Evolutionary conservation across 2,888 invertebrate species (phyloP), one percentile per base, ranked within the genome.

Genomic region (Troides oblongomaculatus): DNA sequence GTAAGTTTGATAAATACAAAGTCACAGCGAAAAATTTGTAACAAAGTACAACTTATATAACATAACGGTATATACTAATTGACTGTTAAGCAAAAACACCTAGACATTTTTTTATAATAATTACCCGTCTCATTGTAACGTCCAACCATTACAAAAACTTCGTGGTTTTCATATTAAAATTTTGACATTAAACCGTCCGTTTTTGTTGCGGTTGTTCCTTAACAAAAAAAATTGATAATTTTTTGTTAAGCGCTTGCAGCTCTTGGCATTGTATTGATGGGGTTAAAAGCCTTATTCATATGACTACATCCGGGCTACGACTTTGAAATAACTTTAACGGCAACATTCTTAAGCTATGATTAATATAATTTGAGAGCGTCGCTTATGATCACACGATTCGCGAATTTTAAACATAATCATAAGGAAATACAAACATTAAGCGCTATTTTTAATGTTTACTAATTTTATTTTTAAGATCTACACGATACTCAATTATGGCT

Each of bases 281-380:
- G 83, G 81, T 86, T 82, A 87, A 86, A 78, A 81, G 83, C 83
- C 86, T 82, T 78, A 82, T 83, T 83, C 77, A 78, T 79, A 80
- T 77, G 79, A 78, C 76, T 7, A 23, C 79, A 79, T 80, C 83
- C 80, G 80, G 78, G 79, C 79, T 83, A 83, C 83, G 84, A 85
- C 84, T 80, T 76, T 78, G 77, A 75, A 77, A 74, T 75, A 73
- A 70, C 71, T 72, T 76, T 71, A 78, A 79, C 72, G 72, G 74
- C 75, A 75, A 72, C 79, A 81, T 78, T 80, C 77, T 77, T 75
- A 43, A 74, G 65, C 71, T 72, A 68, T 76, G 75, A 74, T 74
- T 62, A 61, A 68, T 65, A 60, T 64, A 56, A 66, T 62, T 66
- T 43, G 25, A 66, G 39, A 66, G 63, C 58, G 69, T 61, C 62